A percentile compares a stretch with the other conserved stretches of the same genome.
phyloP scores from a whole-genome alignment of 2,113 vertebrate genomes.

The Chaenocephalus aceratus region DNA sequence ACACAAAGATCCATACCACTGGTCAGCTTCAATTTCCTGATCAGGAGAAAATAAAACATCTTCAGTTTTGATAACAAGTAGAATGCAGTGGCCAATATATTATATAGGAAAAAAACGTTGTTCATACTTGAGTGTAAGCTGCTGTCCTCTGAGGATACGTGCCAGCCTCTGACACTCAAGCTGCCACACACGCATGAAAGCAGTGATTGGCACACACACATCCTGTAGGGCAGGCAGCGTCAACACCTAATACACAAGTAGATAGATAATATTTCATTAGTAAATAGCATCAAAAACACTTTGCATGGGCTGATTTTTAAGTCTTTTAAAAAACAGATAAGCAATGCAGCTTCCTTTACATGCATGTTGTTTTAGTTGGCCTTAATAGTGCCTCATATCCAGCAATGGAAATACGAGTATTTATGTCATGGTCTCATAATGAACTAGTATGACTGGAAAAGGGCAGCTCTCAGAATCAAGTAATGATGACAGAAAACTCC shows the following conservation, averaged over 20 bases:
- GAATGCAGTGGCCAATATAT: not conserved
- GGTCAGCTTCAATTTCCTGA: constrained; percentile 84
- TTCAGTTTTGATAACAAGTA: not conserved
- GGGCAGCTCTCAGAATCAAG: not conserved
- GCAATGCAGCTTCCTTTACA: not conserved
- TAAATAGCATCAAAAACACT: not conserved
- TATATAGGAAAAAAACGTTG: not conserved
- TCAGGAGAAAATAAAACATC: not conserved
- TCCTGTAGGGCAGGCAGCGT: constrained; percentile 84
- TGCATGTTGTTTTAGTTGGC: not conserved
- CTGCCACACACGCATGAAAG: constrained; percentile 90
- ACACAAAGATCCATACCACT: constrained; percentile 86
- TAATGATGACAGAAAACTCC: too few species aligned
- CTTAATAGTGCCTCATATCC: not conserved
- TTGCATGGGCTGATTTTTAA: not conserved
- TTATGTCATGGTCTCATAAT: not conserved
- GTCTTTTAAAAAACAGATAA: not conserved
- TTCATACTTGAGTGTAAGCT: constrained; percentile 84
- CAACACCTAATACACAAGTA: constrained; percentile 79
- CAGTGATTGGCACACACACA: constrained; percentile 78
- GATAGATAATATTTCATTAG: not conserved
- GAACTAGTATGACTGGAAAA: not conserved
- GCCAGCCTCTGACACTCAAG: constrained; percentile 82
- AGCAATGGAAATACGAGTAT: not conserved
- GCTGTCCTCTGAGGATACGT: constrained; percentile 85